Evolutionary conservation across 2,797 vertebrate species (phyloP), one percentile per base, ranked within the genome.

Genomic region (Fistularia tabacaria): DNA sequence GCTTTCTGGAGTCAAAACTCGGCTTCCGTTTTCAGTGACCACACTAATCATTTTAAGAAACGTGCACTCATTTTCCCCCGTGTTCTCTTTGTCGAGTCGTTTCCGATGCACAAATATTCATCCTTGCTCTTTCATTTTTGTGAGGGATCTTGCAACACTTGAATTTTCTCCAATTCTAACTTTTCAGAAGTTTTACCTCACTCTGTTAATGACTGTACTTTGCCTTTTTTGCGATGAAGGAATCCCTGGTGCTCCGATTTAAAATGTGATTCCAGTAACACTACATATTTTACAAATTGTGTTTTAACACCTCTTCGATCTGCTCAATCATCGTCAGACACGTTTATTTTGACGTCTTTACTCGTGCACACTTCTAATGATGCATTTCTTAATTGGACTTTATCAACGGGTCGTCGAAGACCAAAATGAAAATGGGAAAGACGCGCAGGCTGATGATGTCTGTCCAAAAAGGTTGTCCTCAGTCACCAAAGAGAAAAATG

Each of bases 201-300:
- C 62, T 66, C 13, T 38, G 58, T 59, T 76, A 53, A 66, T 50
- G 57, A 68, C 54, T 70, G 14, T 64, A 44, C 49, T 70, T 75
- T 71, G 68, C 70, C 64, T 81, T 72, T 66, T 64, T 65, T 40
- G 41, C 25, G 43, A 57, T 50, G 44, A 61, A 72, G 74, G 76
- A 78, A 81, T 84, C 73, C 78, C 78, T 85, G 84, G 86, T 87
- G 87, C 85, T 86, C 68, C 59, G 65, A 80, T 75, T 51, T 59
- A 71, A 45, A 7, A 76, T 71, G 76, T 10, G 69, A 84, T 82
- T 77, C 77, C 60, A 39, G 13, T 41, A 62, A 77, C 76, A 82
- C 83, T 77, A 82, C 65, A 63, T 69, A 59, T 56, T 73, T 71
- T 25, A 25, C 25, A 43, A 62, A 51, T 7, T 38, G 37, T 64